Evolutionary conservation across 2,888 invertebrate species (phyloP), one percentile per base, ranked within the genome.

Genomic region (Plebejus argus): DNA sequence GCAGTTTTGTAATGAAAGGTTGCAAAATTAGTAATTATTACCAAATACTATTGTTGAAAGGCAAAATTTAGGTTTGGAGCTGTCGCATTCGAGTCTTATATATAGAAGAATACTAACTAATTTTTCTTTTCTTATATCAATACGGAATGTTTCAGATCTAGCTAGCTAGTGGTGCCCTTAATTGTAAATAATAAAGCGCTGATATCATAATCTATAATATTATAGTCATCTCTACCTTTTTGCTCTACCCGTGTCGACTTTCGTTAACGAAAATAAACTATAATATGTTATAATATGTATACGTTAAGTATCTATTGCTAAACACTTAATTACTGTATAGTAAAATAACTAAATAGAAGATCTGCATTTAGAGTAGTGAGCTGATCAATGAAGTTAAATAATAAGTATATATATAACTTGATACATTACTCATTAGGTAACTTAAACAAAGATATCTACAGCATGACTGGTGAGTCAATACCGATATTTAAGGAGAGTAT

Each of bases 101-200:
- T n/a, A 58, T 8, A 45, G 10, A 45, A 45, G 3, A 45, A 45
- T 45, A 45, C 10, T 45, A 28, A 1, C 28, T 45, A 2, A 10
- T 10, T 45, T 0, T 45, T 45, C 45, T 58, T 20, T 58, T 58
- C 58, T 7, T 70, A 35, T 35, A 18, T n/a, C 20, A 45, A 23
- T 74, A 53, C 15, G 74, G 74, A 74, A 74, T 74, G 53, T 74
- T 74, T 74, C 74, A 74, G 74, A 74, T 74, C 74, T 74, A 66
- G 28, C 66, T 18, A 18, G 28, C 28, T 66, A 66, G 20, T 66
- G 23, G 3, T 33, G 28, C 28, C 28, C 53, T 53, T 18, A 53
- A 18, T 53, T 53, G 18, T 61, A 33, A 33, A 28, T 28, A 2
- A 28, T 33, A 33, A 33, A 15, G 15, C 66, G 2, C 28, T 28